These are phyloP conservation scores for Tyrophagus putrescentiae DNA, from an alignment of 1,140 invertebrate genomes.

Conservation along the genomic window DNA sequence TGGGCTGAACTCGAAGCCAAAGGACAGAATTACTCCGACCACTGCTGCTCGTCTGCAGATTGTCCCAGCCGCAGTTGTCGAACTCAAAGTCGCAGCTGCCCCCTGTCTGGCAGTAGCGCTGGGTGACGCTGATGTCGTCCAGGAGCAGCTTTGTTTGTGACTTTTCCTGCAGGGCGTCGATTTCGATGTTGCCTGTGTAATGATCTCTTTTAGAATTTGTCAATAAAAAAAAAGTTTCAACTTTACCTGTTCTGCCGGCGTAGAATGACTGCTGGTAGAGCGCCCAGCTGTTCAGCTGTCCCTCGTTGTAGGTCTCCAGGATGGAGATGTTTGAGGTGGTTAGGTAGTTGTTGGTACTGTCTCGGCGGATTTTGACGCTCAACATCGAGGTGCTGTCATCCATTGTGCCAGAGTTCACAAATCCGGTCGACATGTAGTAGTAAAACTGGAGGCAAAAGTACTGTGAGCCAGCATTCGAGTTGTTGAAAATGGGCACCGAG, in stretches of 20 bases:
- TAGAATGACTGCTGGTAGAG: not conserved
- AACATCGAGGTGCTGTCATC: not conserved
- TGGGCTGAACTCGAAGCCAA: not conserved
- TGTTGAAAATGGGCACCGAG: not conserved
- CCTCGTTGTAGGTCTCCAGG: not conserved
- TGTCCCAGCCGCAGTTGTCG: constrained; percentile 26
- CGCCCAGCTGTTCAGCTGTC: not conserved
- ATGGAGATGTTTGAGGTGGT: constrained; percentile 2
- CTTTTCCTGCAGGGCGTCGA: not conserved
- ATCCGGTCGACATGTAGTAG: not conserved
- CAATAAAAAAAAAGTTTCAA: too few species aligned
- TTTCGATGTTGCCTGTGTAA: too few species aligned
- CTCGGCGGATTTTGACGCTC: not conserved
- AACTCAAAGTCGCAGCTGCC: constrained; percentile 27
- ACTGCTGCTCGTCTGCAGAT: not conserved
- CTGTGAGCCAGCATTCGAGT: not conserved
- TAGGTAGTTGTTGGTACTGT: not conserved
- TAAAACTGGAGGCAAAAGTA: not conserved
- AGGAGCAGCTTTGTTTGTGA: not conserved
- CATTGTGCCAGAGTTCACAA: not conserved
- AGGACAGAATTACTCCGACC: not conserved
- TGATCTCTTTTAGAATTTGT: too few species aligned
- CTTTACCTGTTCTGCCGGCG: too few species aligned
- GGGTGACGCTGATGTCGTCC: not conserved
- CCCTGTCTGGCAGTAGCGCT: not conserved